Evolutionary conservation across 2,797 vertebrate species (phyloP), one percentile per base, ranked within the genome.

Genomic region (Amblyraja radiata): DNA sequence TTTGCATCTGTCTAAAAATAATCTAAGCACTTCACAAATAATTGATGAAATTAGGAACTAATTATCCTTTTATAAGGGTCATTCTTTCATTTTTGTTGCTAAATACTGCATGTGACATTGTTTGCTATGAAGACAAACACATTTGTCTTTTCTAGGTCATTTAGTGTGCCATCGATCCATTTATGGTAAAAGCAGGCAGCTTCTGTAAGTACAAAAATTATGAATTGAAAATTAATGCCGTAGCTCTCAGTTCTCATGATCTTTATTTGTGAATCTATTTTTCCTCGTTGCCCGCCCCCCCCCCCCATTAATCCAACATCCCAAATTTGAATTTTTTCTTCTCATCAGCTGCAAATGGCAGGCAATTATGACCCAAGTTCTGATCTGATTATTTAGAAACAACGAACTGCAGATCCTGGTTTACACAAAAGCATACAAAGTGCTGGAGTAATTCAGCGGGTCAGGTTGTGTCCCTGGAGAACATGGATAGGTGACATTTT

Each of bases 141-240:
- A 58, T 94, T 94, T 96, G 93, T 96, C 93, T 93, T 84, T 95
- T 95, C 78, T 94, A 98, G 97, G 97, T 94, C 94, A 96, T 80
- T 95, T 96, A 71, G 95, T 96, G 93, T 96, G 96, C 96, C 96
- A 96, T 94, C 96, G 94, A 93, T 94, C 95, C 90, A 94, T 96
- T 95, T 96, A 96, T 94, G 95, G 94, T 93, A 96, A 96, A 94
- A 96, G 94, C 95, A 96, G 95, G 94, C 96, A 96, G 94, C 95
- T 95, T 94, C 94, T 93, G 97, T 98, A 97, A 97, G 97, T 97
- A 95, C 36, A 23, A 77, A 81, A 9, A 32, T 36, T 39, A 91
- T 91, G n/a, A n/a, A 65, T 86, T 88, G 63, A 88, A 65, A 68
- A 88, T 88, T 18, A n/a, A 21, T 36, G 16, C 14, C 9, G 6